Conservation (phyloP, 2,888 invertebrate species). For the Thymelicus sylvestris region DNA sequence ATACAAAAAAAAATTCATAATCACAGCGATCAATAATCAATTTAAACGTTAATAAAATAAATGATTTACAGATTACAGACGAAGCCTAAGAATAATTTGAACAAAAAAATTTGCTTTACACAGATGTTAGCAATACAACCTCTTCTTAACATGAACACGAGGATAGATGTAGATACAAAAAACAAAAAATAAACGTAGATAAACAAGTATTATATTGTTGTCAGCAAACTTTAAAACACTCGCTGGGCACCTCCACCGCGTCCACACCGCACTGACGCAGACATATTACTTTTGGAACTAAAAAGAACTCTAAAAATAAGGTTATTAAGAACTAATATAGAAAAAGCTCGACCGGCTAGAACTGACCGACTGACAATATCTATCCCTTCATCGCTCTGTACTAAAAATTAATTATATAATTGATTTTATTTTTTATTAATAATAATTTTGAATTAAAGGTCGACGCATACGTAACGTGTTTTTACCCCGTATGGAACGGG, state of each 20-base stretch:
- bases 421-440: too few relatives aligned
- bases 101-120: neutral
- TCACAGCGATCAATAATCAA: neutral
- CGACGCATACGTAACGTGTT: too few relatives aligned
- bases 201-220: neutral
- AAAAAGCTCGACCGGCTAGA: neutral
- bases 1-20: neutral
- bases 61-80: too few relatives aligned
- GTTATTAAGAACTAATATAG: neutral
- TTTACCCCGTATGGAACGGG: too few relatives aligned
- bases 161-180: neutral
- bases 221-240: conserved; percentile 4
- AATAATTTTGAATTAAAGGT: too few relatives aligned
- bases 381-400: neutral
- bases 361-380: conserved; percentile 2
- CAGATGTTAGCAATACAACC: conserved; percentile 12
- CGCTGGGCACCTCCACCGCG: neutral
- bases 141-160: neutral
- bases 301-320: neutral
- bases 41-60: neutral
- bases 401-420: too few relatives aligned
- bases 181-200: neutral
- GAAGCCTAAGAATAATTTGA: neutral
- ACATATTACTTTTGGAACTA: conserved; percentile 2
- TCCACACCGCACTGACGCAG: conserved; percentile 8